phyloP scores from a whole-genome alignment of 2,797 vertebrate species.

The Gymnodraco acuticeps region DNA sequence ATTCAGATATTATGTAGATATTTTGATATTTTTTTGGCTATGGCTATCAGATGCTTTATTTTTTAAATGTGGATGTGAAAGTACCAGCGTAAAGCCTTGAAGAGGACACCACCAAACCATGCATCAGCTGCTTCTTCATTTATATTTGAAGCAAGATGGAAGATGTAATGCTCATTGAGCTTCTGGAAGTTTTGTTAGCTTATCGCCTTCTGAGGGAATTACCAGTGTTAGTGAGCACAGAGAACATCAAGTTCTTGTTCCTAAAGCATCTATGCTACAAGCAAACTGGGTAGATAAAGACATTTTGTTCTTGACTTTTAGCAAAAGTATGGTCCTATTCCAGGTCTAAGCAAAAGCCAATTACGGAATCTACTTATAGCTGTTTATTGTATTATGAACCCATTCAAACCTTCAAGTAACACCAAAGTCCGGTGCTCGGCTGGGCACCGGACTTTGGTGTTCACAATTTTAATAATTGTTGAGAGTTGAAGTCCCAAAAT shows the following conservation, averaged over 20 bases:
- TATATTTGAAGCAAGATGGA: slow-evolving; percentile 5
- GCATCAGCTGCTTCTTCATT: not conserved
- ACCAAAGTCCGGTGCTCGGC: slow-evolving; percentile 2
- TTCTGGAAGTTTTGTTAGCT: slow-evolving; percentile 31
- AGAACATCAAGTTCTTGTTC: slow-evolving; percentile 4
- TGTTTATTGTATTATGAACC: slow-evolving; percentile 7
- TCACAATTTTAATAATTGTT: not conserved
- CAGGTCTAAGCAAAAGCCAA: slow-evolving; percentile 5
- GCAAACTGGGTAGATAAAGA: slow-evolving; percentile 4
- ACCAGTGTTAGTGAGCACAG: slow-evolving; percentile 16
- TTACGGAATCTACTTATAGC: not conserved
- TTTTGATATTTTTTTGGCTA: no score
- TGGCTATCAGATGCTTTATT: not conserved
- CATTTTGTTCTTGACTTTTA: slow-evolving; percentile 10
- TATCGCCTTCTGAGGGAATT: slow-evolving; percentile 40
- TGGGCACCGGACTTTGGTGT: not conserved
- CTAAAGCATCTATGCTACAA: not conserved
- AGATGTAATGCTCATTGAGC: not conserved
- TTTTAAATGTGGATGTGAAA: slow-evolving; percentile 17
- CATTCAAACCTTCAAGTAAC: not conserved
- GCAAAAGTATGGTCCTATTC: not conserved
- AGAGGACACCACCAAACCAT: not conserved
- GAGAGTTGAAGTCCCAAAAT: not conserved
- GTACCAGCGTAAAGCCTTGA: not conserved
- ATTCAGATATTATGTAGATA: no score